phyloP scores from a whole-genome alignment of 2,797 vertebrate genomes.

The Telmatherina bonti region DNA sequence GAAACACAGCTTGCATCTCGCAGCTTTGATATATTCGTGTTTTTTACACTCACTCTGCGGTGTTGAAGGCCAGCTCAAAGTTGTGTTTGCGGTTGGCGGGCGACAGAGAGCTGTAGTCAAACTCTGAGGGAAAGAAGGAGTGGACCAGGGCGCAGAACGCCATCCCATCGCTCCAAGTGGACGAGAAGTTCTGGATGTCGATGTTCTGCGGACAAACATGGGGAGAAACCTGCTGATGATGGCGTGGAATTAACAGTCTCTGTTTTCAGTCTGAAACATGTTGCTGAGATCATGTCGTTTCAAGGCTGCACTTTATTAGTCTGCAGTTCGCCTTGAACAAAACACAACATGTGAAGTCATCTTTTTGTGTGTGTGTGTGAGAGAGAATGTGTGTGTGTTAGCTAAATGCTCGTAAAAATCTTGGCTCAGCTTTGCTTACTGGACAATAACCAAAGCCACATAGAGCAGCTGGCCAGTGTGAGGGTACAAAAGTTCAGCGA shows the following conservation, averaged over 20 bases:
- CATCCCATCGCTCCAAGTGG: slow-evolving; percentile 97
- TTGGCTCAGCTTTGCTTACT: slow-evolving; percentile 50
- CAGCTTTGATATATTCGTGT: neutral
- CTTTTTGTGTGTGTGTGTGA: slow-evolving; percentile 12
- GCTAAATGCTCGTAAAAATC: slow-evolving; percentile 53
- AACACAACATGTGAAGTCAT: slow-evolving; percentile 54
- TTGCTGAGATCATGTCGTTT: slow-evolving; percentile 56
- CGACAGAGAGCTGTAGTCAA: slow-evolving; percentile 89
- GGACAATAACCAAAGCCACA: slow-evolving; percentile 70
- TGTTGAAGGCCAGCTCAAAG: slow-evolving; percentile 94
- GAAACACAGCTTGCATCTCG: neutral
- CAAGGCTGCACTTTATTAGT: slow-evolving; percentile 42
- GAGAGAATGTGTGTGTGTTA: slow-evolving; percentile 31
- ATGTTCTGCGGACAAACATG: slow-evolving; percentile 85
- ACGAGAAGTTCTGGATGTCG: slow-evolving; percentile 98
- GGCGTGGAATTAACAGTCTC: neutral
- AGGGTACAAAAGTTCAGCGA: slow-evolving; percentile 26
- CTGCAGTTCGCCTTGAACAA: slow-evolving; percentile 60
- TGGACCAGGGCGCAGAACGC: slow-evolving; percentile 97
- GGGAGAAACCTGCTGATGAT: slow-evolving; percentile 12
- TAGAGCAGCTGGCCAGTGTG: slow-evolving; percentile 60
- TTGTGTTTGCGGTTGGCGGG: slow-evolving; percentile 90
- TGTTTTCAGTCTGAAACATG: slow-evolving; percentile 30
- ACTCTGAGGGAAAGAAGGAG: slow-evolving; percentile 95
- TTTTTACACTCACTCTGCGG: slow-evolving; percentile 90